phyloP scores from a whole-genome alignment of 2,797 vertebrate species.

The Varecia variegata region DNA sequence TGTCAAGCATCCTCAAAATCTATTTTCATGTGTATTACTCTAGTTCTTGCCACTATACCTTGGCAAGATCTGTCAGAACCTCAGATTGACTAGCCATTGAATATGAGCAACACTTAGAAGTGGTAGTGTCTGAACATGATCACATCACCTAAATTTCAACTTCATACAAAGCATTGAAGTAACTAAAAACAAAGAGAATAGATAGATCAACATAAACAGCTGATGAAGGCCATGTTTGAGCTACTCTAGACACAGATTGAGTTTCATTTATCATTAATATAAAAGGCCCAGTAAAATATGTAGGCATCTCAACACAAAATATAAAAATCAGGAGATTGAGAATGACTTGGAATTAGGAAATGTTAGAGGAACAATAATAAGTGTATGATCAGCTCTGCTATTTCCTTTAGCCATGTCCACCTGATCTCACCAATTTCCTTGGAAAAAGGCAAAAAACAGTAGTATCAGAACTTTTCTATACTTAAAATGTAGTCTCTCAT shows the following conservation, averaged over 20 bases:
- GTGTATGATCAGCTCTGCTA: not conserved
- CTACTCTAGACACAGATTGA: not conserved
- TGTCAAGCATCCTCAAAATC: not conserved
- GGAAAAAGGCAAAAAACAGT: not conserved
- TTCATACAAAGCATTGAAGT: not conserved
- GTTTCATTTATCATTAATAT: not conserved
- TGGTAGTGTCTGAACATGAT: not conserved
- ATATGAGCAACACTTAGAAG: not conserved
- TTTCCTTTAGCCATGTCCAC: not conserved
- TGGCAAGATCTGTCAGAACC: not conserved
- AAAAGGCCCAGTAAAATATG: not conserved
- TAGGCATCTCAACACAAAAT: too few relatives aligned
- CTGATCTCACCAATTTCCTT: not conserved
- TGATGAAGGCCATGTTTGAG: not conserved
- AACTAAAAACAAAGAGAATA: not conserved
- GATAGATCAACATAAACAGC: not conserved
- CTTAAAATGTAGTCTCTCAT: not conserved
- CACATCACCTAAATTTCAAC: not conserved
- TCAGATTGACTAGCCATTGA: not conserved
- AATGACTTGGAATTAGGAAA: not conserved
- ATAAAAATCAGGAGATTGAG: not conserved
- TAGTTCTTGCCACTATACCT: not conserved
- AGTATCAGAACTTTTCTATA: not conserved
- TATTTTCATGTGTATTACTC: not conserved
- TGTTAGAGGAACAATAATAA: not conserved